Evolutionary conservation across 2,113 vertebrate species (phyloP).

Genomic region (Phylloscopus trochilus): DNA sequence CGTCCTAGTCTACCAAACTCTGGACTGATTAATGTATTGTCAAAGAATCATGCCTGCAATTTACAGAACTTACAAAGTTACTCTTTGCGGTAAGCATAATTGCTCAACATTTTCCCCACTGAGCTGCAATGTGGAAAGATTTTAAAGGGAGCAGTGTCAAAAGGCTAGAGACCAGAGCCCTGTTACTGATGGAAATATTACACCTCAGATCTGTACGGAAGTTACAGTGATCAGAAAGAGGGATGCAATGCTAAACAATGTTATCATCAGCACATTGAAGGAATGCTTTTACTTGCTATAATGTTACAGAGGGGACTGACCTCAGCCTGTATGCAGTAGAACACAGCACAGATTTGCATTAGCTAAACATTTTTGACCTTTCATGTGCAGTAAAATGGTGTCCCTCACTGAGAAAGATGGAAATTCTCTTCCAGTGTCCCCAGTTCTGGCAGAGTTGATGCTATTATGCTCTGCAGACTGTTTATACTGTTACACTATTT

Average conservation of each 20-base stretch:
- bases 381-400: conserved; percentile 50
- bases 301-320: not conserved
- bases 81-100: not conserved
- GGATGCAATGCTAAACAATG: conserved; percentile 44
- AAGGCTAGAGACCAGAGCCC: not conserved
- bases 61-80: not conserved
- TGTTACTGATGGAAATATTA: not conserved
- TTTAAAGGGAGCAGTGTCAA: not conserved
- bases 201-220: not conserved
- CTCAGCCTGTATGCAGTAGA: conserved; percentile 11
- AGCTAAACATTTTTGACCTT: conserved; percentile 67
- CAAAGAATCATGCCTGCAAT: not conserved
- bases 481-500: not conserved
- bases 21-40: not conserved
- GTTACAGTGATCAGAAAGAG: conserved; percentile 5
- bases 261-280: conserved; percentile 3
- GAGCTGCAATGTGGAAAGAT: not conserved
- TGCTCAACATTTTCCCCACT: not conserved
- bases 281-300: conserved; percentile 44
- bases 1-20: not conserved
- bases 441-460: not conserved
- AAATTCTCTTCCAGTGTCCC: not conserved
- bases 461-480: not conserved
- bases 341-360: conserved; percentile 32
- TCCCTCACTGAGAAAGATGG: conserved; percentile 35